These are phyloP conservation scores for Halictus ligatus DNA, from an alignment of 2,888 invertebrate genomes.

Conservation along the genomic window DNA sequence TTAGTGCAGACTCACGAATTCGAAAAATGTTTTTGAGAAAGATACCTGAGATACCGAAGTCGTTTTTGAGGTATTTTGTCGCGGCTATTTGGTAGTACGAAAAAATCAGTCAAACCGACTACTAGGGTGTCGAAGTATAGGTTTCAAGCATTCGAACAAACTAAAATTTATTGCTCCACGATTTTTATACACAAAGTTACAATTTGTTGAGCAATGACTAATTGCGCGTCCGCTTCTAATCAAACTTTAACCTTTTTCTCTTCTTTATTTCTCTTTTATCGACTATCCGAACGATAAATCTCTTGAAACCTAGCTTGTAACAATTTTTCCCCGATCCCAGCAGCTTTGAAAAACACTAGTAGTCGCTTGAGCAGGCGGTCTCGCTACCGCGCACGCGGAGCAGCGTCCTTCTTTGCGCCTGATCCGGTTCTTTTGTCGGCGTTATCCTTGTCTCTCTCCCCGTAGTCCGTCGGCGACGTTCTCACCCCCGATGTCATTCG, in stretches of 20 bases:
- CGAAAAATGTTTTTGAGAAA: too few relatives aligned
- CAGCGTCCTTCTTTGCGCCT: not conserved
- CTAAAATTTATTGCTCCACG: too few relatives aligned
- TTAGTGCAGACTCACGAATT: too few relatives aligned
- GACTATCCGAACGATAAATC: not conserved
- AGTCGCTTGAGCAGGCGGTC: not conserved
- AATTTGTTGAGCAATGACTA: too few relatives aligned
- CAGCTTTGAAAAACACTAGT: not conserved
- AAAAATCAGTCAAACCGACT: too few relatives aligned
- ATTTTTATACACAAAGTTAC: too few relatives aligned
- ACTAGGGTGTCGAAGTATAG: too few relatives aligned
- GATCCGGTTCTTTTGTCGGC: not conserved
- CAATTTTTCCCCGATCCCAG: not conserved
- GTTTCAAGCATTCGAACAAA: too few relatives aligned
- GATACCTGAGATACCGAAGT: too few relatives aligned
- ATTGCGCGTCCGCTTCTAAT: too few relatives aligned
- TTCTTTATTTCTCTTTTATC: not conserved
- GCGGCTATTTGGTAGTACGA: too few relatives aligned
- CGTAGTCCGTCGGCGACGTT: not conserved
- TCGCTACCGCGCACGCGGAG: not conserved
- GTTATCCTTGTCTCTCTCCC: constrained; percentile 27
- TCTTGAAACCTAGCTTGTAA: not conserved
- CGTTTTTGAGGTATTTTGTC: too few relatives aligned
- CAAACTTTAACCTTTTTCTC: not conserved
- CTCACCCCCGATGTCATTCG: constrained; percentile 36